Evolutionary conservation across 2,797 vertebrate species (phyloP).

Genomic region (Buphagus erythrorhynchus): DNA sequence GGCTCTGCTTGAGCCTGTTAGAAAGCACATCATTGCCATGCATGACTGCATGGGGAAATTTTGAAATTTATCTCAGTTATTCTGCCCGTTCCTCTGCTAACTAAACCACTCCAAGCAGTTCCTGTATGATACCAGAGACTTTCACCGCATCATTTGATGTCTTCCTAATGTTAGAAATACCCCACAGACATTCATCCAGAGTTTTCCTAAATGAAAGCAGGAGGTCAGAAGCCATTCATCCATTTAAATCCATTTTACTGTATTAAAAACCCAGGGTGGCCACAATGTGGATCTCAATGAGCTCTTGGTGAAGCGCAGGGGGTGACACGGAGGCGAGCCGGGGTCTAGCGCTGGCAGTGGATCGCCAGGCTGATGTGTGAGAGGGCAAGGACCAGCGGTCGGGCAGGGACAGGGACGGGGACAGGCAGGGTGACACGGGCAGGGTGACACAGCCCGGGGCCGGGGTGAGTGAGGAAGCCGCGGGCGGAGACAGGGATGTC

Average conservation of each 20-base stretch:
- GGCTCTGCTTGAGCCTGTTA: neutral
- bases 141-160: neutral
- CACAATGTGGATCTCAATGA: accelerated
- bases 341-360: neutral
- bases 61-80: neutral
- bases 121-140: neutral
- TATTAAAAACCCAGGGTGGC: neutral
- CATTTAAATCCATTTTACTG: neutral
- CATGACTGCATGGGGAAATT: neutral
- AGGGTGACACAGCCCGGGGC: neutral
- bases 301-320: neutral
- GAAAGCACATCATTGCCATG: accelerated
- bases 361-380: accelerated
- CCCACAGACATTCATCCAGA: neutral
- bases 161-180: neutral
- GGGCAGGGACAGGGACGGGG: accelerated
- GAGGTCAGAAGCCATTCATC: neutral
- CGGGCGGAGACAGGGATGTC: accelerated
- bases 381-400: neutral
- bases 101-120: neutral
- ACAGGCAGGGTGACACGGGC: neutral
- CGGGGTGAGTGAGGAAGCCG: accelerated
- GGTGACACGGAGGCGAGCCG: accelerated
- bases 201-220: neutral
- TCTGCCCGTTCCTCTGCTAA: neutral